A percentile compares a stretch with the other conserved stretches of the same genome.
Evolutionary conservation across 2,888 invertebrate species (phyloP).

Genomic region (Acanthopleura granulata): DNA sequence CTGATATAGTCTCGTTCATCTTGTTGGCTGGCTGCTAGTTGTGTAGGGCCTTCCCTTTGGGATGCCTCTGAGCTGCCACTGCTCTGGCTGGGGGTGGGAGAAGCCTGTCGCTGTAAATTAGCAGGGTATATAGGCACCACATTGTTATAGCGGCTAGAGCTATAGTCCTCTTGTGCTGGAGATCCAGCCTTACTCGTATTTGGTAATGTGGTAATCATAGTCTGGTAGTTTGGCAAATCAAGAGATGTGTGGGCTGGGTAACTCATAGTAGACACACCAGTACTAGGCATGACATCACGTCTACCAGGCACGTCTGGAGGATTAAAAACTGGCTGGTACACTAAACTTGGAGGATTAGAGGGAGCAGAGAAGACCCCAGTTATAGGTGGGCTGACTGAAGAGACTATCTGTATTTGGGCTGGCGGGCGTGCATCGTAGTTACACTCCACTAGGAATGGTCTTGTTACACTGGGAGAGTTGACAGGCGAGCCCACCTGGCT

Average conservation of each 20-base stretch:
- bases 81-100: slow-evolving; percentile 58
- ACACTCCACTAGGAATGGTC: too few relatives aligned
- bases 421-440: not conserved
- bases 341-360: not conserved
- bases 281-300: slow-evolving; percentile 1
- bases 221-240: slow-evolving; percentile 3
- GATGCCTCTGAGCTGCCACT: slow-evolving; percentile 49
- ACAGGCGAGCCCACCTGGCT: too few relatives aligned
- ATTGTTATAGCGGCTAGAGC: too few relatives aligned
- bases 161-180: too few relatives aligned
- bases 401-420: not conserved
- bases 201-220: not conserved
- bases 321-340: not conserved
- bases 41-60: slow-evolving; percentile 28
- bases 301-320: not conserved
- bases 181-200: not conserved
- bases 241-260: not conserved
- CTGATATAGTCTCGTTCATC: slow-evolving; percentile 55
- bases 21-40: slow-evolving; percentile 47
- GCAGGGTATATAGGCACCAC: not conserved
- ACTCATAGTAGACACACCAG: not conserved
- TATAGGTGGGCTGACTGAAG: not conserved
- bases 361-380: not conserved
- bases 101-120: slow-evolving; percentile 24
- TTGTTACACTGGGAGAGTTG: too few relatives aligned